Evolutionary conservation across 2,888 invertebrate genomes (phyloP).

Genomic region (Drosophila phalerata): DNA sequence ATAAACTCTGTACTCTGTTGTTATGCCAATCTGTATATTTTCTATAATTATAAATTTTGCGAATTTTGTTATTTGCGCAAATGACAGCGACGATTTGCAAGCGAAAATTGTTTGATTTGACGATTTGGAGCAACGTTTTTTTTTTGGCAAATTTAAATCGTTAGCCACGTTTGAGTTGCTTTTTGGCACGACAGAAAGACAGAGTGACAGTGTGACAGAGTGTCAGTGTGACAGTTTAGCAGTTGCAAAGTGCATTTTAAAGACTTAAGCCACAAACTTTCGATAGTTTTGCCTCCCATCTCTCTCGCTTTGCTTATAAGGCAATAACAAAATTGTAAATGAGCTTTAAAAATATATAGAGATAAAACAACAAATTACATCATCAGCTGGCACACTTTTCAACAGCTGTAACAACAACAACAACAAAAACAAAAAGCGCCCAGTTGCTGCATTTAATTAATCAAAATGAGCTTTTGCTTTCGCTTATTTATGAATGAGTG

Average conservation of each 20-base stretch:
- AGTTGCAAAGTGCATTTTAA: constrained; percentile 69
- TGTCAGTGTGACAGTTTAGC: not conserved
- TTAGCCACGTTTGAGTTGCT: constrained; percentile 64
- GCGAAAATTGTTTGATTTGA: constrained; percentile 46
- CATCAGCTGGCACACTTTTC: constrained; percentile 76
- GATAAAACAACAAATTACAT: constrained; percentile 57
- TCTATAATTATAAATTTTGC: constrained; percentile 44
- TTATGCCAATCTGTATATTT: constrained; percentile 49
- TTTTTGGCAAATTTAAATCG: constrained; percentile 45
- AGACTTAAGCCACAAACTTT: constrained; percentile 66
- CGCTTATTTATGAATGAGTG: constrained; percentile 68
- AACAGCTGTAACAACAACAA: constrained; percentile 41
- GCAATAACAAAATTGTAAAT: constrained; percentile 65
- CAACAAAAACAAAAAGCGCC: constrained; percentile 46
- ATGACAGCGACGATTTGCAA: constrained; percentile 54
- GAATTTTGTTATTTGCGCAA: constrained; percentile 52
- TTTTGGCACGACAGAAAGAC: constrained; percentile 46
- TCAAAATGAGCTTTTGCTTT: constrained; percentile 72
- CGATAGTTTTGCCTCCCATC: constrained; percentile 18
- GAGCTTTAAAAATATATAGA: constrained; percentile 45
- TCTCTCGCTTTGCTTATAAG: constrained; percentile 57
- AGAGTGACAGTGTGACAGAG: constrained; percentile 1
- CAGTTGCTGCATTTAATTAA: constrained; percentile 75
- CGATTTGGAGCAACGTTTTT: constrained; percentile 45
- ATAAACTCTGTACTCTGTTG: constrained; percentile 42